A percentile compares a stretch with the other conserved stretches of the same genome.
Evolutionary conservation across 1,140 invertebrate species (phyloP).

Genomic region (Dinoponera quadriceps): DNA sequence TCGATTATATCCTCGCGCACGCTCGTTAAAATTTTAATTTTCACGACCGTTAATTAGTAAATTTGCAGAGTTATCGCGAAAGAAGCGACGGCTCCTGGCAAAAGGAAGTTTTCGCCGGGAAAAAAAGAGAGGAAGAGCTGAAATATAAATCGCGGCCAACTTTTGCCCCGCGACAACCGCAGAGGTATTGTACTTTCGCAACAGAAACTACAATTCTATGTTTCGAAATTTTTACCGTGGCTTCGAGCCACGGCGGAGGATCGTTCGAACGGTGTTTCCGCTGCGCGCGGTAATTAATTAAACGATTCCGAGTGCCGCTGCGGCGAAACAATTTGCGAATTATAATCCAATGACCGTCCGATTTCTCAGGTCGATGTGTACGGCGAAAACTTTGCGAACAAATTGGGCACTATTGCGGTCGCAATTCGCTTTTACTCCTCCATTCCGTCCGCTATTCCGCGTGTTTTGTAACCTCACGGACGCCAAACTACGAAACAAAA

Average conservation of each 20-base stretch:
- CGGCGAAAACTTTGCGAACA: conserved; percentile 43
- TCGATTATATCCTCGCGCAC: too few relatives aligned
- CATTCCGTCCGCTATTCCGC: conserved; percentile 10
- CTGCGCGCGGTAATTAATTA: not conserved
- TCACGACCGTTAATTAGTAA: not conserved
- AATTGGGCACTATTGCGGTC: conserved; percentile 26
- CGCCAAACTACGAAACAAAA: conserved; percentile 46
- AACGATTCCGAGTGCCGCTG: conserved; percentile 7
- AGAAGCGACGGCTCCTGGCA: not conserved
- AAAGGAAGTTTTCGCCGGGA: not conserved
- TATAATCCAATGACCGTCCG: not conserved
- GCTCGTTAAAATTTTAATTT: not conserved
- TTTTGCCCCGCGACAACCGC: too few relatives aligned
- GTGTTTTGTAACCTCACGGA: conserved; percentile 49
- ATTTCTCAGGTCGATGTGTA: conserved; percentile 19
- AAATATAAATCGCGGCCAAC: too few relatives aligned
- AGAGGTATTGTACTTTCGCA: too few relatives aligned
- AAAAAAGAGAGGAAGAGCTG: too few relatives aligned
- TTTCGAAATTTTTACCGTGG: too few relatives aligned
- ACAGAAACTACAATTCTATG: too few relatives aligned
- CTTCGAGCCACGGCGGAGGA: not conserved
- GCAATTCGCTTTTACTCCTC: conserved; percentile 50
- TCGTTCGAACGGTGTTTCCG: not conserved
- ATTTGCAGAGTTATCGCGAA: not conserved
- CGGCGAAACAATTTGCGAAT: not conserved